Base-by-base conservation (phyloP, 2,113 vertebrate genomes). In the Agapornis roseicollis region DNA sequence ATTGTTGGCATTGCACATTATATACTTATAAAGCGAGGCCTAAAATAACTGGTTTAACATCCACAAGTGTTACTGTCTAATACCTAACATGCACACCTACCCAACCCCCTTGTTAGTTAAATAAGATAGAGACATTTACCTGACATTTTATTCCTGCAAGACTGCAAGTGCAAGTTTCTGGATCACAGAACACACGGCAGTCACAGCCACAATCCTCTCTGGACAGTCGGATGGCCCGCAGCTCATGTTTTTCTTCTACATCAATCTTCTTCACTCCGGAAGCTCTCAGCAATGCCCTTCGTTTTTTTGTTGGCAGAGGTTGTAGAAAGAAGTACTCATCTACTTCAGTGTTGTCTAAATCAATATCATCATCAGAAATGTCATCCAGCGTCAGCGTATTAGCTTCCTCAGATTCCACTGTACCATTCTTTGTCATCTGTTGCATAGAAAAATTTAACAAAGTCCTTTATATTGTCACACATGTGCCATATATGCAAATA, bases 261-360 rank as follows among this genome's bases (percentile, higher is more conserved):
- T 99, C 99, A 29, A 99, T 99, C 98, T 99, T 99, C 96, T 99
- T 99, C 47, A 99, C 99, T 11, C 99, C 99, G 0, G 99, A 99
- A 27, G 99, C 98, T 79, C 99, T 98, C 70, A 99, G 98, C 97
- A 99, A 97, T 0, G 99, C 99, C 55, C 99, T 97, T 6, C 99
- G 98, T 88, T 99, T 99, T 94, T 99, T 99, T 29, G 99, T 99
- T 10, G 99, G 99, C 77, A 99, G 97, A 14, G 99, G 99, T 97
- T 99, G 99, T 53, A 99, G 98, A 95, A 99, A 99, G 98, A 99
- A 99, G 96, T 99, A 99, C 95, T 99, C 99, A 3, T 99, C 99
- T 37, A 99, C 99, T 95, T 99, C 99, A 3, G 99, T 99, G 98
- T 99, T 99, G 98, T 99, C 99, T 69, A 99, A 98, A 94, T 99